Percentiles rank a stretch among this genome's conserved stretches.
These are phyloP conservation scores for Itoplectis maculator DNA, from an alignment of 2,888 invertebrate species.

Conservation along the genomic window DNA sequence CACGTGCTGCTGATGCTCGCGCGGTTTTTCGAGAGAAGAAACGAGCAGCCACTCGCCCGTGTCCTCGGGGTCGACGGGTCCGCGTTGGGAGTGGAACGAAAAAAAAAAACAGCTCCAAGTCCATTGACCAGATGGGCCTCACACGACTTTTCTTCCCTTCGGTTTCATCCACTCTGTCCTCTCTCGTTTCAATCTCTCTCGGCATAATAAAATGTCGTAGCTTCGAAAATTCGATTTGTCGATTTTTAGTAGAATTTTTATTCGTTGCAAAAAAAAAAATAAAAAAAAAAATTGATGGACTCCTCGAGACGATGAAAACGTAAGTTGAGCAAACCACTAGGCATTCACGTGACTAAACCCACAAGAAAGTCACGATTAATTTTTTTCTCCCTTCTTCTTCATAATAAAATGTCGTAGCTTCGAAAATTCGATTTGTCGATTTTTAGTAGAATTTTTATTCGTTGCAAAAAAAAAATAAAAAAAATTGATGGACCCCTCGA, in stretches of 20 bases:
- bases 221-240: too few species aligned
- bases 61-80: slow-evolving; percentile 59
- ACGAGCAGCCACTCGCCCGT: not conserved
- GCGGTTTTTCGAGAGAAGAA: slow-evolving; percentile 67
- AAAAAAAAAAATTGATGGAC: too few species aligned
- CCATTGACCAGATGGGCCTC: slow-evolving; percentile 80
- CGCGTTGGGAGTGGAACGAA: slow-evolving; percentile 41
- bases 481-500: too few species aligned
- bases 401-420: too few species aligned
- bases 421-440: too few species aligned
- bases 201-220: too few species aligned
- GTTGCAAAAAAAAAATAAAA: not conserved
- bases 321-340: not conserved
- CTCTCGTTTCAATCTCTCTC: too few species aligned
- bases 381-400: not conserved
- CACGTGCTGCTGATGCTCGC: slow-evolving; percentile 77
- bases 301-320: not conserved
- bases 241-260: too few species aligned
- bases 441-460: too few species aligned
- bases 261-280: not conserved
- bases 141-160: slow-evolving; percentile 31
- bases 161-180: slow-evolving; percentile 5
- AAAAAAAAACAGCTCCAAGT: slow-evolving; percentile 73
- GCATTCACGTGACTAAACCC: too few species aligned
- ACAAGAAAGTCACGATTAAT: slow-evolving; percentile 59